Conservation (phyloP, 2,113 vertebrate genomes). For the Morone saxatilis region DNA sequence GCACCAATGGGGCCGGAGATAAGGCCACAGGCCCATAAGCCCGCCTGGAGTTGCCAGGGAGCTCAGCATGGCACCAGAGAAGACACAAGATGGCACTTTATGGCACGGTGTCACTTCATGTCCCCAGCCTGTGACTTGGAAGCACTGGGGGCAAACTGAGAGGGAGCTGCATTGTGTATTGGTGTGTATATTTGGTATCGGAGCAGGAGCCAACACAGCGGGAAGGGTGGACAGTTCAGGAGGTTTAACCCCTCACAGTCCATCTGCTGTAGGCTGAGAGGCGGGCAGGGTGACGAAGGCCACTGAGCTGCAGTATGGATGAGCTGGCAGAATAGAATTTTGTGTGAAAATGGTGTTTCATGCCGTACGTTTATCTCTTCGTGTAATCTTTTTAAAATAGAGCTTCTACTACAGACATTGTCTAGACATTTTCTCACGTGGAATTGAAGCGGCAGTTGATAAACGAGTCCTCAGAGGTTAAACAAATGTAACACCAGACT, state of each 20-base stretch:
- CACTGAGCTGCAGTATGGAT: constrained; percentile 49
- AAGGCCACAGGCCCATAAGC: constrained; percentile 57
- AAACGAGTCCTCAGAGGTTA: constrained; percentile 10
- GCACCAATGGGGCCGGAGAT: constrained; percentile 56
- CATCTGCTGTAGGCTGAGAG: constrained; percentile 59
- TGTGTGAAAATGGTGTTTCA: background rate
- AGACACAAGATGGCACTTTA: constrained; percentile 63
- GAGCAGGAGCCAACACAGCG: constrained; percentile 57
- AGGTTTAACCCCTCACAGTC: constrained; percentile 70
- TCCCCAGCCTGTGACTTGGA: constrained; percentile 54
- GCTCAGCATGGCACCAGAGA: constrained; percentile 47
- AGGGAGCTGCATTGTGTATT: constrained; percentile 40
- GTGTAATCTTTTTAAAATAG: background rate
- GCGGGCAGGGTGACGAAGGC: constrained; percentile 20
- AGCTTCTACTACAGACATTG: background rate
- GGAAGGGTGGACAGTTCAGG: constrained; percentile 60
- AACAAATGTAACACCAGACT: background rate
- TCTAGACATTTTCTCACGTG: background rate
- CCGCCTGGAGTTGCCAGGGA: constrained; percentile 47
- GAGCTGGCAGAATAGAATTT: constrained; percentile 34
- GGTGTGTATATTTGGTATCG: constrained; percentile 69
- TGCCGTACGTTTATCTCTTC: background rate
- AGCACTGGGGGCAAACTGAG: constrained; percentile 42
- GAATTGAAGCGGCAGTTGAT: constrained; percentile 10
- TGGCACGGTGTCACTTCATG: constrained; percentile 46